Percentiles rank a stretch among this genome's conserved stretches.
phyloP scores from a whole-genome alignment of 2,113 vertebrate species.

The Albula goreensis region DNA sequence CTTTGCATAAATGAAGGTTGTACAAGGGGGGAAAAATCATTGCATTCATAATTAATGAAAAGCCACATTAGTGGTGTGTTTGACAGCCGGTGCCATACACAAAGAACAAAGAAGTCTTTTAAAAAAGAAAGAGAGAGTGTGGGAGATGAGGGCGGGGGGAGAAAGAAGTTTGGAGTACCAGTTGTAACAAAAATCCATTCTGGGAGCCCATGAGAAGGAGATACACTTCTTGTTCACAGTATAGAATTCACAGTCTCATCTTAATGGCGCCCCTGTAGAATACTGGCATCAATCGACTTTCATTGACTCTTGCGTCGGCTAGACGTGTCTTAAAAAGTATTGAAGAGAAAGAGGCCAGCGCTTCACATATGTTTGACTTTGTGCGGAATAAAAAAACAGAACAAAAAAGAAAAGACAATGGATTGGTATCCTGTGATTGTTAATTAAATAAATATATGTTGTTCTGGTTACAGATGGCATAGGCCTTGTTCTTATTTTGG shows the following conservation, averaged over 20 bases:
- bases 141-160: constrained; percentile 7
- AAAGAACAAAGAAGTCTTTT: constrained; percentile 44
- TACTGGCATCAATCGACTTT: constrained; percentile 55
- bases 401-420: neutral
- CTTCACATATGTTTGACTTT: constrained; percentile 46
- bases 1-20: constrained; percentile 48
- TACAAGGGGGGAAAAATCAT: constrained; percentile 42
- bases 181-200: constrained; percentile 17
- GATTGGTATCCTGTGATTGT: neutral
- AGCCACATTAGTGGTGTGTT: constrained; percentile 50
- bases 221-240: constrained; percentile 45
- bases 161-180: neutral
- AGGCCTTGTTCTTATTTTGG: neutral
- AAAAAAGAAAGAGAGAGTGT: constrained; percentile 35
- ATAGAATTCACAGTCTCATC: constrained; percentile 46
- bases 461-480: constrained; percentile 8
- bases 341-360: constrained; percentile 45
- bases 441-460: neutral
- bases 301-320: constrained; percentile 50
- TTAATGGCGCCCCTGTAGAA: constrained; percentile 54
- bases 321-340: constrained; percentile 47
- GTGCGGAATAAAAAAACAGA: constrained; percentile 34
- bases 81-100: constrained; percentile 39
- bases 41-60: constrained; percentile 62
- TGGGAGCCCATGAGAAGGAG: constrained; percentile 47